Base-by-base conservation (phyloP, 2,888 invertebrate genomes). In the Brachypalpus laphriformis region DNA sequence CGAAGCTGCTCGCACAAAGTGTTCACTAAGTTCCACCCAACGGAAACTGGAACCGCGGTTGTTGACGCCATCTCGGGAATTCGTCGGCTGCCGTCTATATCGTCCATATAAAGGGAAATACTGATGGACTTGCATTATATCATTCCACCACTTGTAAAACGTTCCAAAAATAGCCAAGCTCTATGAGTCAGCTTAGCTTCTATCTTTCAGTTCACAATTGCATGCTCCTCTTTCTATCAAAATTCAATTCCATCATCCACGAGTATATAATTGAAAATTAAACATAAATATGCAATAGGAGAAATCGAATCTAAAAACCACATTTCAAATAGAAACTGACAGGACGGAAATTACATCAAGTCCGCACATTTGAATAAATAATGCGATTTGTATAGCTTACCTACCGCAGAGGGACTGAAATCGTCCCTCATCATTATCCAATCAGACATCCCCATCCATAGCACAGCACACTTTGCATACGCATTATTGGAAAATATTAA, bases 381-480 rank as follows among this genome's bases (percentile, higher is more conserved):
- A 80, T 66, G 18, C 45, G 47, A 61, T 78, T 78, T 71, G 49
- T 47, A 66, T 54, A 56, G 71, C 63, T 65, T 80, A 65, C 71
- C 72, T 80, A 80, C 71, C 78, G 49, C 71, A 65, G 70, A 37
- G n/a, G n/a, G 34, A 76, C 40, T 8, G 25, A 16, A 28, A 49
- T 20, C 16, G n/a, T 16, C 63, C 16, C 9, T 9, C 31, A 20
- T 45, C 74, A 37, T 56, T 57, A 49, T 42, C 34, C 54, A 74
- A 75, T 63, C 74, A 74, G 37, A 11, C 18, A 18, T 51, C 16
- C 25, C 25, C 25, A 16, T 34, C n/a, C n/a, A 34, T 18, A 34
- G 3, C 11, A 18, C 18, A 18, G 20, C 42, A 65, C 45, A 59
- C n/a, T 63, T 63, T 66, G 40, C 76, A 68, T 66, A 66, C 66